phyloP scores from a whole-genome alignment of 2,113 vertebrate genomes.

The Petaurus breviceps region DNA sequence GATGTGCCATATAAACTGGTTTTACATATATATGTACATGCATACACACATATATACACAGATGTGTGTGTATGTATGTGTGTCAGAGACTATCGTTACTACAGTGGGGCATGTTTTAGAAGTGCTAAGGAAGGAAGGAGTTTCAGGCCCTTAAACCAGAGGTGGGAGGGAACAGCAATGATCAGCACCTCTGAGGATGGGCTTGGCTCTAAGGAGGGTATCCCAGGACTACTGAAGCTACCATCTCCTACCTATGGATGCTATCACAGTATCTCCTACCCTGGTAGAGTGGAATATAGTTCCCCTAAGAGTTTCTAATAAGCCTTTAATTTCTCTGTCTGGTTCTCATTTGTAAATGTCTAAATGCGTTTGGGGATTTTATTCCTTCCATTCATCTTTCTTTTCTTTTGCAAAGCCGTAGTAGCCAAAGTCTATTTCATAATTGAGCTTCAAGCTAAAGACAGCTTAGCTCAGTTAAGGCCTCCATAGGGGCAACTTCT shows the following conservation, averaged over 20 bases:
- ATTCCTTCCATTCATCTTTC: conserved; percentile 2
- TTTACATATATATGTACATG: background rate
- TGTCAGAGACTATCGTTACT: background rate
- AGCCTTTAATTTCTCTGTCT: conserved; percentile 69
- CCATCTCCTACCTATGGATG: background rate
- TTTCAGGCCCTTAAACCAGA: background rate
- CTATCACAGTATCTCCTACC: background rate
- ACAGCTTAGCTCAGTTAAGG: conserved; percentile 33
- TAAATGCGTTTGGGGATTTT: conserved; percentile 60
- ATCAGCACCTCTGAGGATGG: background rate
- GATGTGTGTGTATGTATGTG: background rate
- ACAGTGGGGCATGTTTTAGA: background rate
- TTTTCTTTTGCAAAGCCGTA: rapidly evolving
- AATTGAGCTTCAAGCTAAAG: conserved; percentile 58
- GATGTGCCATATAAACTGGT: background rate
- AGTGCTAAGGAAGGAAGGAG: background rate
- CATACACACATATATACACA: background rate
- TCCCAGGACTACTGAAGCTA: background rate
- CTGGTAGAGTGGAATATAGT: background rate
- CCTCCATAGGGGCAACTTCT: background rate
- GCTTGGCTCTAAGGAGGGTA: background rate
- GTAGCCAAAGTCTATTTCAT: conserved; percentile 60
- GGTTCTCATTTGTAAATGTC: conserved; percentile 30
- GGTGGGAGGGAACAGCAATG: background rate
- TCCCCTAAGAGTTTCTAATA: background rate